Base-by-base conservation (phyloP, 1,140 invertebrate genomes). In the Pomacea maculata region DNA sequence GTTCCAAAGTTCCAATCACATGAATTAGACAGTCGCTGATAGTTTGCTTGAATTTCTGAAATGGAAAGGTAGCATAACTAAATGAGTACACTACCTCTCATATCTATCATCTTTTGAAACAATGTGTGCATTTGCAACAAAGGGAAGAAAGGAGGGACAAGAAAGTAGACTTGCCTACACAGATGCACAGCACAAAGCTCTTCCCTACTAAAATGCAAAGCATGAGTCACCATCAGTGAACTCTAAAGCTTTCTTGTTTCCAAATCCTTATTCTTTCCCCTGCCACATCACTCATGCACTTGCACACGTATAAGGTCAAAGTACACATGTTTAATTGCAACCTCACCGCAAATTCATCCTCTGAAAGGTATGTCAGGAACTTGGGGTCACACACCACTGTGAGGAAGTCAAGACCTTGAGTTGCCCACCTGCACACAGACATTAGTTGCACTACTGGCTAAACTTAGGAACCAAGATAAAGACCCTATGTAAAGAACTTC, bases 1-100 rank as follows among this genome's bases (percentile, higher is more conserved):
- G 83, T 19, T 87, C 85, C 45, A 83, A 78, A 68, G 84, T 93
- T 15, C 95, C 95, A 83, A 97, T 94, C 54, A 97, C 94, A 91
- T 97, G 95, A 4, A 94, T 94, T 70, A 96, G 95, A 86, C 95
- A 96, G 19, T 93, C 92, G 88, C 95, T 94, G 92, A 96, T 95
- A 64, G 92, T 92, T 14, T 91, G 88, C 87, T 95, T 95, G 21
- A 96, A 88, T 80, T 95, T 93, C 91, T 94, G 87, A 79, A 87
- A 84, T 74, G 73, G 63, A 80, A 79, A 17, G 61, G 71, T 34
- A 55, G 64, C 25, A 10, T 57, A 64, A 64, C 25, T 45, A 12
- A 45, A 14, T 29, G 34, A 45, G 34, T 45, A 45, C 34, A 45
- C 34, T 6, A 45, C 34, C 34, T 45, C 34, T 45, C 34, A 45